Base-by-base conservation (phyloP, 2,113 vertebrate genomes). In the Cettia cetti region DNA sequence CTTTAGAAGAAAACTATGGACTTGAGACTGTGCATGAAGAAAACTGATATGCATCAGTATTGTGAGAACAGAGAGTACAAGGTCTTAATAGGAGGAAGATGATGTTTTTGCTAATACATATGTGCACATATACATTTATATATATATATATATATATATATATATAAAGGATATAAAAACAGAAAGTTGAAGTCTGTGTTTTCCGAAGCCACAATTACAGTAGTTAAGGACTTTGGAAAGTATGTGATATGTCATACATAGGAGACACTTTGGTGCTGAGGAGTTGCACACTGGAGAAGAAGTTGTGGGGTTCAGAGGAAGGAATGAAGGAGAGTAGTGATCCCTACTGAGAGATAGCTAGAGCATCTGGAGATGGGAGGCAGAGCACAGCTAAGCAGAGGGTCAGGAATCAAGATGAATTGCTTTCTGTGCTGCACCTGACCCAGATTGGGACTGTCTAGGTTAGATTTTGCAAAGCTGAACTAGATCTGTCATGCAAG, bases 401-500 rank as follows among this genome's bases (percentile, higher is more conserved):
- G 31, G 21, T 57, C 52, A 44, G 79, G 33, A 82, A 61, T 6
- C 9, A 54, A 54, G 45, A 72, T 74, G 5, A 75, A 45, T 54
- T 84, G 54, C 69, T 78, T 78, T 77, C 63, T 72, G 1, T 1
- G 2, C 49, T 82, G 33, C 92, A 45, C 28, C 64, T 88, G 75
- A 91, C 79, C 71, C 79, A 92, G 60, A 71, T 5, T 81, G 79
- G 56, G 52, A 65, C 27, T 74, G 33, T 83, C 64, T 93, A 81
- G 79, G 65, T 92, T 75, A 83, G 56, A 47, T 91, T 86, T 83
- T 84, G 64, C 47, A 60, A 35, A 90, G 49, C 57, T 94, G 88
- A 88, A 64, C 52, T 78, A 90, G 82, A 86, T 95, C 82, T 96
- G 75, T 86, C 68, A n/a, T 56, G 60, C 79, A 90, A 94, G 80